Evolutionary conservation across 2,888 invertebrate species (phyloP), one percentile per base, ranked within the genome.

Genomic region (Lithophane ornitopus): DNA sequence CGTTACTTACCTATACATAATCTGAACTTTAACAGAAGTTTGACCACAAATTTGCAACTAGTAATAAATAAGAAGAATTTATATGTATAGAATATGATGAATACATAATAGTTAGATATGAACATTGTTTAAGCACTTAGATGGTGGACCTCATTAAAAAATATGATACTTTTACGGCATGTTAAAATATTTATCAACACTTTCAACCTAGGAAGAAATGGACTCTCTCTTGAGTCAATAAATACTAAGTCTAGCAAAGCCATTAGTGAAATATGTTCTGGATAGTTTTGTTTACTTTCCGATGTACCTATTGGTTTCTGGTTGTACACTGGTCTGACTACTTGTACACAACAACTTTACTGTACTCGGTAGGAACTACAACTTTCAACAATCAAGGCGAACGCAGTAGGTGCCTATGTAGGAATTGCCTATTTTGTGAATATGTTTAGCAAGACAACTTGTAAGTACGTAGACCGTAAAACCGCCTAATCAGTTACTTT

Each of bases 401-500:
- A 12, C 14, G 11, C 8, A 34, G 34, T 8, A 34, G n/a, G n/a
- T n/a, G n/a, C 3, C 2, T 26, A 22, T 22, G n/a, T 12, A 34
- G 8, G 7, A 71, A 69, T 70, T 56, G 4, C 34, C 34, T 34
- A 41, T 44, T 56, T 58, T 11, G 1, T 49, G 49, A 56, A 26
- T 34, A 34, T 46, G n/a, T 44, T 71, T 9, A 41, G 22, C n/a
- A 58, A 28, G 74, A 14, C 59, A 3, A 39, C 22, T 7, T 28
- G 9, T 62, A 4, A 61, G 52, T 70, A 34, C 66, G 54, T 74
- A 39, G 2, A 71, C 61, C 41, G 49, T 44, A 72, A 85, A 76
- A 78, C 58, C 69, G 74, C 72, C 63, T 81, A 81, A 86, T 87
- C 84, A 87, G 80, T 80, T 80, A 70, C 66, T 86, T 84, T 81